Evolutionary conservation across 2,113 vertebrate genomes (phyloP).

Genomic region (Poecile atricapillus): DNA sequence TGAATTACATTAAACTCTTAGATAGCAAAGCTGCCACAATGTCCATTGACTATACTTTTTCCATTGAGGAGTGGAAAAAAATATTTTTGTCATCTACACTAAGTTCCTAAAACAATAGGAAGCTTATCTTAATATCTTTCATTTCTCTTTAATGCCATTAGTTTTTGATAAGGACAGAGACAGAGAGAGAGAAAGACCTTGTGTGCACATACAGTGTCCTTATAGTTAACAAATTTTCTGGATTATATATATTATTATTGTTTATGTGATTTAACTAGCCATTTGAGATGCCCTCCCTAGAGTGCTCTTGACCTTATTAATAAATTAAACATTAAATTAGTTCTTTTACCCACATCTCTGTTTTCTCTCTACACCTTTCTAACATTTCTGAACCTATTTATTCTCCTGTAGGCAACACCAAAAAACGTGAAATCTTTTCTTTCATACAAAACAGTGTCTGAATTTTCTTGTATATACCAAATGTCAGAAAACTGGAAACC

Average conservation of each 20-base stretch:
- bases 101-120: neutral
- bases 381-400: neutral
- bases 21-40: neutral
- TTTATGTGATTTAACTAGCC: neutral
- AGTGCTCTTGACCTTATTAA: neutral
- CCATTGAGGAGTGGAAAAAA: neutral
- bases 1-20: neutral
- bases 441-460: neutral
- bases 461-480: neutral
- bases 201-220: neutral
- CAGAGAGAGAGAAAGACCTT: neutral
- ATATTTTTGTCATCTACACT: neutral
- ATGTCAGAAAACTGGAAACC: neutral
- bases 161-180: neutral
- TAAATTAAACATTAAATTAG: neutral
- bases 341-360: neutral
- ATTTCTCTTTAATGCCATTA: neutral
- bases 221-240: neutral
- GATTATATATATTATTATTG: neutral
- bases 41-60: neutral
- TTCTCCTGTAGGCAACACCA: neutral
- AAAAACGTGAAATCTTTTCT: neutral
- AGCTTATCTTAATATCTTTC: neutral
- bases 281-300: neutral
- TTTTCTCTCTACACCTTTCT: neutral